These are phyloP conservation scores for Napeogenes inachia DNA, from an alignment of 2,888 invertebrate genomes.

Conservation along the genomic window DNA sequence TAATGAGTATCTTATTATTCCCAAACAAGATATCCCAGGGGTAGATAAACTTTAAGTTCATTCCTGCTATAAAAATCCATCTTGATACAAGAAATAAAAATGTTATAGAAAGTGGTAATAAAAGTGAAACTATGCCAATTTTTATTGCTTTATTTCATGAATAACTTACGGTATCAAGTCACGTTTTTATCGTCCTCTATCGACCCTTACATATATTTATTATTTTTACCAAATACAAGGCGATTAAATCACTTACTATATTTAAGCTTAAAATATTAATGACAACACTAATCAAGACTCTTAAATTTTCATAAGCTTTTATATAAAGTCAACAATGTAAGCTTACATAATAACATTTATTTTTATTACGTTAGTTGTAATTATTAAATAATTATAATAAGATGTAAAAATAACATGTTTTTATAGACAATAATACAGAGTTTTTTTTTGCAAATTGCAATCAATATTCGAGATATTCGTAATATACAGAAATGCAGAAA, in stretches of 20 bases:
- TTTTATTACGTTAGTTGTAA: too few relatives aligned
- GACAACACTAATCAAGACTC: not conserved
- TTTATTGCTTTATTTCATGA: constrained; percentile 33
- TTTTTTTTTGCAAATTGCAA: too few relatives aligned
- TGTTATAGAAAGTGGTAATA: constrained; percentile 28
- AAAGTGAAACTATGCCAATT: constrained; percentile 34
- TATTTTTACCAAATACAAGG: not conserved
- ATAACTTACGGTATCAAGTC: constrained; percentile 31
- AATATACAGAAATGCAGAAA: too few relatives aligned
- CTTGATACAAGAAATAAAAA: constrained; percentile 26
- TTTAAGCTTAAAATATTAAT: not conserved
- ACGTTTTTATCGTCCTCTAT: constrained; percentile 28
- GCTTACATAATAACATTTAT: too few relatives aligned
- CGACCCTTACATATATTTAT: constrained; percentile 23
- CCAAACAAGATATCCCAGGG: too few relatives aligned
- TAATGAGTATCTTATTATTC: too few relatives aligned
- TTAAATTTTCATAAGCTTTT: not conserved
- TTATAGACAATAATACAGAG: too few relatives aligned
- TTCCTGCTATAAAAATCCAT: constrained; percentile 23
- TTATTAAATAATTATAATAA: too few relatives aligned
- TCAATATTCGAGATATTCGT: too few relatives aligned
- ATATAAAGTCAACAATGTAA: too few relatives aligned
- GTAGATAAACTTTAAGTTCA: constrained; percentile 9
- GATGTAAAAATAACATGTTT: too few relatives aligned
- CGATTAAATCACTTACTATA: too few relatives aligned